A percentile compares a stretch with the other conserved stretches of the same genome.
Evolutionary conservation across 2,888 invertebrate species (phyloP).

Genomic region (Spicauda simplicius): DNA sequence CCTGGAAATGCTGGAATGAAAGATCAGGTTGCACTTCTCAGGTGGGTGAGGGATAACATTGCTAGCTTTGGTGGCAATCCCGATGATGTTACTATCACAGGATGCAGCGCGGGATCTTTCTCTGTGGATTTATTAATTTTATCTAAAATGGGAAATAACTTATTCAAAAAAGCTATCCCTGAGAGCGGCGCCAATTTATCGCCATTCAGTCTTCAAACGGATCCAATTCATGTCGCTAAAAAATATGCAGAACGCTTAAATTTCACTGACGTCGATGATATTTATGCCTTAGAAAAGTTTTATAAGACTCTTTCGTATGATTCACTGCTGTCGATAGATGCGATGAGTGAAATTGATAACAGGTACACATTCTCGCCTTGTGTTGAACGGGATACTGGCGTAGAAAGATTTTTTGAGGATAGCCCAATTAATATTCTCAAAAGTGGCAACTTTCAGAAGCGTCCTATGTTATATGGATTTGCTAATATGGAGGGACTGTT

Average conservation of each 20-base stretch:
- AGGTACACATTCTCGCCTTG: slow-evolving; percentile 47
- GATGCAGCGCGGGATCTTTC: slow-evolving; percentile 60
- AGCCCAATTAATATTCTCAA: slow-evolving; percentile 53
- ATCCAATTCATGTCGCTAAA: slow-evolving; percentile 57
- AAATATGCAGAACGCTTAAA: slow-evolving; percentile 42
- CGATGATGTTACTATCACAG: slow-evolving; percentile 54
- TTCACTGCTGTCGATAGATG: slow-evolving; percentile 42
- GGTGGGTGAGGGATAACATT: slow-evolving; percentile 54
- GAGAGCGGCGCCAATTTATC: slow-evolving; percentile 57
- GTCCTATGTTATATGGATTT: slow-evolving; percentile 56
- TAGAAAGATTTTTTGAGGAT: slow-evolving; percentile 49
- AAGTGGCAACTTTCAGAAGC: slow-evolving; percentile 44
- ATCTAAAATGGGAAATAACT: slow-evolving; percentile 52
- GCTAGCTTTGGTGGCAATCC: slow-evolving; percentile 62
- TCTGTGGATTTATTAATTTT: slow-evolving; percentile 59
- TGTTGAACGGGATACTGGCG: slow-evolving; percentile 44
- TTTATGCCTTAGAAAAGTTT: slow-evolving; percentile 54
- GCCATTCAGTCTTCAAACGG: slow-evolving; percentile 50
- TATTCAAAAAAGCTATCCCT: slow-evolving; percentile 60
- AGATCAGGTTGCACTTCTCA: slow-evolving; percentile 61
- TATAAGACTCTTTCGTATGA: slow-evolving; percentile 51
- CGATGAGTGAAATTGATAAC: slow-evolving; percentile 42
- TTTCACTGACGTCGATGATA: slow-evolving; percentile 49
- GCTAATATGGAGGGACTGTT: slow-evolving; percentile 53
- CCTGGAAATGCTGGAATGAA: slow-evolving; percentile 70